These are phyloP conservation scores for Anguilla obscura DNA, from an alignment of 2,797 vertebrate genomes.

Conservation along the genomic window DNA sequence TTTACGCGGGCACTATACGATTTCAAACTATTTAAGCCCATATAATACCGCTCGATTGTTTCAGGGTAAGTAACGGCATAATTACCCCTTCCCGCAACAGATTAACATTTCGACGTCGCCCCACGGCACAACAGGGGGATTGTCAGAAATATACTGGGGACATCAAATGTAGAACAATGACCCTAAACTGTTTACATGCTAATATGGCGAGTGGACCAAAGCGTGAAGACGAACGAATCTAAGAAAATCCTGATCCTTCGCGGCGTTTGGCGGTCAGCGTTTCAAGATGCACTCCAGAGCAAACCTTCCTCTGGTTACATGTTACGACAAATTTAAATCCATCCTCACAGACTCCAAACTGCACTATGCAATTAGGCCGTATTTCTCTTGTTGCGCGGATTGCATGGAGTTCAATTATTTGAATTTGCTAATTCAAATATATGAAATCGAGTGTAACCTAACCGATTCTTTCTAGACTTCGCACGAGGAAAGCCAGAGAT, in stretches of 20 bases:
- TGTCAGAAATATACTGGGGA: conserved; percentile 43
- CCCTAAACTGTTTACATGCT: conserved; percentile 12
- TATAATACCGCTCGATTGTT: conserved; percentile 28
- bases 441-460: neutral
- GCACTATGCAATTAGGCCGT: neutral
- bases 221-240: conserved; percentile 26
- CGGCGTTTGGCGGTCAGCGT: conserved; percentile 4
- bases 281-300: neutral
- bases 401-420: neutral
- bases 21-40: neutral
- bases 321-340: neutral
- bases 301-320: neutral
- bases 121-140: conserved; percentile 48
- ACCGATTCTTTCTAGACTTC: neutral
- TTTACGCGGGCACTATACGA: neutral
- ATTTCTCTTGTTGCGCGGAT: neutral
- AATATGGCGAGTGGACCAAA: conserved; percentile 3
- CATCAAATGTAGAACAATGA: conserved; percentile 28
- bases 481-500: neutral
- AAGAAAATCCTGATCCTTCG: conserved; percentile 24
- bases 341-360: neutral
- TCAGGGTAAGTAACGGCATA: conserved; percentile 29
- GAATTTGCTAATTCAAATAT: neutral
- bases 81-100: conserved; percentile 40
- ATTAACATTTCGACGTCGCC: conserved; percentile 39